Evolutionary conservation across 2,797 vertebrate species (phyloP).

Genomic region (Bucorvus abyssinicus): DNA sequence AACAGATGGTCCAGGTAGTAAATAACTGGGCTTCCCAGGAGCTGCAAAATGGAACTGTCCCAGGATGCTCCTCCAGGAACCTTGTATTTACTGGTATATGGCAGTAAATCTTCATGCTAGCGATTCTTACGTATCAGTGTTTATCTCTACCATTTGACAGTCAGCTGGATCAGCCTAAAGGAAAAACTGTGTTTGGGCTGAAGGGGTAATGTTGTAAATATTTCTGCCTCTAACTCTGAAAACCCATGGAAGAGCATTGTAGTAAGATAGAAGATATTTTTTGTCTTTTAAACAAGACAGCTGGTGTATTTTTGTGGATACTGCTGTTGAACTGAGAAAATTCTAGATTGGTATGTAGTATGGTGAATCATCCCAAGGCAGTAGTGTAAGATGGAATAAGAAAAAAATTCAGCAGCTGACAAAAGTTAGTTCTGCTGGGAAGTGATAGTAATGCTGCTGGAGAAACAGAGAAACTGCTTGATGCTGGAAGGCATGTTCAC

Average conservation of each 20-base stretch:
- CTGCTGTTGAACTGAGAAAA: conserved; percentile 7
- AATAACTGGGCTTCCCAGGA: conserved; percentile 51
- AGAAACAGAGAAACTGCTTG: conserved; percentile 45
- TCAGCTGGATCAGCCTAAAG: neutral
- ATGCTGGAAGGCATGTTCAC: conserved; percentile 46
- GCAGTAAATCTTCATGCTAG: conserved; percentile 8
- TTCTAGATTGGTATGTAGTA: neutral
- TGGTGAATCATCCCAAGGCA: conserved; percentile 39
- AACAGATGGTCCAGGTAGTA: conserved; percentile 62
- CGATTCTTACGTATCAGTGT: neutral
- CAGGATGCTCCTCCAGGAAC: conserved; percentile 4
- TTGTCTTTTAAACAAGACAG: neutral
- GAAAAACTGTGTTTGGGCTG: neutral
- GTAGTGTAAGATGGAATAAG: neutral
- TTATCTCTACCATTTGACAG: neutral
- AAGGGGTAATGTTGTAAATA: neutral
- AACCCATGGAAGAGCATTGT: neutral
- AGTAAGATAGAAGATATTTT: neutral
- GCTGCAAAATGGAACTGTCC: conserved; percentile 63
- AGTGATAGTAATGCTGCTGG: conserved; percentile 47
- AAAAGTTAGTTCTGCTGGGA: conserved; percentile 37
- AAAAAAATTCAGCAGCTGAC: conserved; percentile 48
- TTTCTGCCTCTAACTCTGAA: neutral
- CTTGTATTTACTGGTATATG: conserved; percentile 16
- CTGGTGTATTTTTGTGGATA: neutral